A percentile compares a stretch with the other conserved stretches of the same genome.
Evolutionary conservation across 2,888 invertebrate genomes (phyloP).

Genomic region (Pristionchus exspectatus): DNA sequence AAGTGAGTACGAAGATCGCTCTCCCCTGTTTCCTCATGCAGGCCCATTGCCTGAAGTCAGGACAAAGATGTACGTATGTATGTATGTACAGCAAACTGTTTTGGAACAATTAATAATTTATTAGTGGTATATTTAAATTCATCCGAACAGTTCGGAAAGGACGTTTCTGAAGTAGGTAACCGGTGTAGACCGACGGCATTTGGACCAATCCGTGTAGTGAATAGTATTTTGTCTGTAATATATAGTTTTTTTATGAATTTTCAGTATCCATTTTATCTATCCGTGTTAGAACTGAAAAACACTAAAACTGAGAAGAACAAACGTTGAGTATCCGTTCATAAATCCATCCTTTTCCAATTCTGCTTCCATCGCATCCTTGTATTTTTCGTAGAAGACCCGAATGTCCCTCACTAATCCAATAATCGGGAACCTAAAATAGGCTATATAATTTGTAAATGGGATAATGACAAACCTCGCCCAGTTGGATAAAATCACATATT

Average conservation of each 20-base stretch:
- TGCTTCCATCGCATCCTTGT: constrained; percentile 65
- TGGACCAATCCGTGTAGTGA: constrained; percentile 70
- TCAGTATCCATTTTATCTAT: not conserved
- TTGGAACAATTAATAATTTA: not conserved
- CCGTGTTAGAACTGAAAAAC: not conserved
- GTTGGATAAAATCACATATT: constrained; percentile 71
- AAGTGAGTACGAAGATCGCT: no score
- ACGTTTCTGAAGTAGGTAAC: constrained; percentile 67
- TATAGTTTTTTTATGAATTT: not conserved
- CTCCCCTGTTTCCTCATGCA: no score
- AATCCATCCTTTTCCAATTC: constrained; percentile 67
- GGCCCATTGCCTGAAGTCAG: no score
- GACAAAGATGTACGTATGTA: not conserved
- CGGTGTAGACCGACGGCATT: constrained; percentile 65
- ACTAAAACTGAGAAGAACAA: not conserved
- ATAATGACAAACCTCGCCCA: constrained; percentile 63
- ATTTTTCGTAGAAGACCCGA: constrained; percentile 62
- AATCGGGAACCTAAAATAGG: constrained; percentile 63
- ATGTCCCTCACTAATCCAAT: constrained; percentile 69
- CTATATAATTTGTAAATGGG: not conserved
- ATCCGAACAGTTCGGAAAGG: constrained; percentile 66
- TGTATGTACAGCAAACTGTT: not conserved
- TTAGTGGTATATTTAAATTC: not conserved
- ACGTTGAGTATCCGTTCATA: constrained; percentile 66
- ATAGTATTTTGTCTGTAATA: constrained; percentile 57